A percentile compares a stretch with the other conserved stretches of the same genome.
phyloP scores from a whole-genome alignment of 2,888 invertebrate species.

The Tachystola acroxantha region DNA sequence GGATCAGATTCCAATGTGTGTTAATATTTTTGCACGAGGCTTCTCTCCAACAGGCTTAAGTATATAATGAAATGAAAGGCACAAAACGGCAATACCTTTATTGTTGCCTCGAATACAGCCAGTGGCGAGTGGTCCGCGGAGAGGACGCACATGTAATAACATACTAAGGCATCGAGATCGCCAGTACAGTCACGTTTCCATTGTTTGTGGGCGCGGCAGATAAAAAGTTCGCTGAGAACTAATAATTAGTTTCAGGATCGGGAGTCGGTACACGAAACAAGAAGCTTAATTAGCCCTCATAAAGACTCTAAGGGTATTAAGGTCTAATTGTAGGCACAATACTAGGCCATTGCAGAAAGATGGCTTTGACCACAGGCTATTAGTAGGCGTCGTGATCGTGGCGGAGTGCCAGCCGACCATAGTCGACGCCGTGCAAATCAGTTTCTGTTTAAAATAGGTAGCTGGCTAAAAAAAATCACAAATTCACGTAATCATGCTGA shows the following conservation, averaged over 20 bases:
- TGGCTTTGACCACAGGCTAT: slow-evolving; percentile 1
- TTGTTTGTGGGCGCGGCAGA: slow-evolving; percentile 65
- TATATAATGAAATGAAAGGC: background rate
- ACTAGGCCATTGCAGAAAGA: background rate
- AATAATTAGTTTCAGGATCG: slow-evolving; percentile 67
- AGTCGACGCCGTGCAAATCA: no score
- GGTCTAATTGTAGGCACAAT: background rate
- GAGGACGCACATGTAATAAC: slow-evolving; percentile 38
- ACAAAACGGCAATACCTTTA: background rate
- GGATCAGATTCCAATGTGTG: no score
- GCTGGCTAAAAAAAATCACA: no score
- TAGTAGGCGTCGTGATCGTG: slow-evolving; percentile 6
- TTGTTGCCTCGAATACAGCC: slow-evolving; percentile 12
- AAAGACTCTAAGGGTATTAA: slow-evolving; percentile 31
- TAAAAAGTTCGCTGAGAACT: slow-evolving; percentile 66
- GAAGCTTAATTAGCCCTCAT: slow-evolving; percentile 68
- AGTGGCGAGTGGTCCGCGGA: slow-evolving; percentile 27
- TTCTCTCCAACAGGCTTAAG: background rate
- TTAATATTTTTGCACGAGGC: no score
- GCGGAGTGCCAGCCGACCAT: slow-evolving; percentile 9
- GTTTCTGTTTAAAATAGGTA: no score
- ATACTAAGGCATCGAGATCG: slow-evolving; percentile 35
- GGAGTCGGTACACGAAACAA: slow-evolving; percentile 52
- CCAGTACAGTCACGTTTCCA: slow-evolving; percentile 72
- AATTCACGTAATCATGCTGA: no score